Evolutionary conservation across 1,140 invertebrate species (phyloP), one percentile per base, ranked within the genome.

Genomic region (Rhopalosiphum padi): DNA sequence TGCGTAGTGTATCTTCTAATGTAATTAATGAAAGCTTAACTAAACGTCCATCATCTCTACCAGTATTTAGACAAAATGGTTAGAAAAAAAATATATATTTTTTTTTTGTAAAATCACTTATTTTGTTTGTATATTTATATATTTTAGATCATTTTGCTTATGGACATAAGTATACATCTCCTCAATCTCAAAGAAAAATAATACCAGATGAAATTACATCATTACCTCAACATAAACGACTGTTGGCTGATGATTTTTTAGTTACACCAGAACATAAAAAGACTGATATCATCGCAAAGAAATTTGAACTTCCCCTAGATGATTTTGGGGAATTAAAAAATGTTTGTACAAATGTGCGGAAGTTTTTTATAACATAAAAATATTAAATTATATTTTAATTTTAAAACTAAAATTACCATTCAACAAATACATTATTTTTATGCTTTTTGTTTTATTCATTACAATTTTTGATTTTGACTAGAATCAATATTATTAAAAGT

Each of bases 1-100:
- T 93, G 91, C 48, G 82, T 23, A 93, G 35, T 93, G 91, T 93
- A n/a, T 53, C 82, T 43, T 35, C 68, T 30, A 93, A 85, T 43
- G 21, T 41, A 86, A 25, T 22, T 11, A 85, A 83, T 55, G 91
- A 86, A 30, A 85, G 53, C 30, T 7, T 93, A 55, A 53, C 82
- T 6, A 83, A 55, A 86, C 77, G 91, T 22, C 91, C 82, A 30
- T 86, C 91, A 43, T 93, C 91, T 86, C 60, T 93, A 43, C 91
- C 91, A 86, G 82, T 93, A 23, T 85, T 53, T 93, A 93, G 21
- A 55, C 91, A 93, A 86, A 93, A 53, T 85, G 91, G 91, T 93
- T 37, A 35, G 48, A 53, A 53, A 53, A 43, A 43, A n/a, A 18
- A n/a, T 43, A 46, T 35, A 18, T 51, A 51, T 51, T 51, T 3